Conservation (phyloP, 2,888 invertebrate genomes). For the Alitta virens region DNA sequence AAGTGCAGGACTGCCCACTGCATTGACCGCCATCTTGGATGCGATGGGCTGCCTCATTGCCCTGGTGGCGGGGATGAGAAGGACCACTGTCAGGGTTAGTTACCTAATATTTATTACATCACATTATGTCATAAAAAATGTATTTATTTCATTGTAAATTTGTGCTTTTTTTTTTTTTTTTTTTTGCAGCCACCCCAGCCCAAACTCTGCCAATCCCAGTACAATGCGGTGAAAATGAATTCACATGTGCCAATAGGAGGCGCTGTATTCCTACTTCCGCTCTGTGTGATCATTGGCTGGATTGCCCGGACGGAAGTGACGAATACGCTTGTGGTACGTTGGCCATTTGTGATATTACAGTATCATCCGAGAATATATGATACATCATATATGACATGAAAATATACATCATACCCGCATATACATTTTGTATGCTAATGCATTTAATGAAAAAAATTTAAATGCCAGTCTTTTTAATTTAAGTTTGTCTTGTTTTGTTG, state of each 20-base stretch:
- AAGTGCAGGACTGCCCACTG: slow-evolving; percentile 86
- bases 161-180: not conserved
- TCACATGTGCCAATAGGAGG: not conserved
- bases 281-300: slow-evolving; percentile 30
- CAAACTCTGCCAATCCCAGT: slow-evolving; percentile 26
- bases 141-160: no score
- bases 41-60: slow-evolving; percentile 91
- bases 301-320: slow-evolving; percentile 35
- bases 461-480: no score
- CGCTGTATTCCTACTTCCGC: slow-evolving; percentile 13
- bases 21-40: slow-evolving; percentile 85
- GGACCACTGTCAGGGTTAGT: slow-evolving; percentile 81
- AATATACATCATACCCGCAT: no score
- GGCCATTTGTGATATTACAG: no score
- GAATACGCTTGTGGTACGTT: slow-evolving; percentile 29
- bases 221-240: slow-evolving; percentile 9
- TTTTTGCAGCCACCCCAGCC: not conserved
- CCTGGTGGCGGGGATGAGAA: slow-evolving; percentile 91
- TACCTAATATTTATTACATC: no score
- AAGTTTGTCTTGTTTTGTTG: no score
- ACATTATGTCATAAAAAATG: no score
- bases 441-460: no score
- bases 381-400: no score
- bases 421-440: no score
- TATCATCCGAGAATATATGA: no score